A percentile compares a stretch with the other conserved stretches of the same genome.
phyloP scores from a whole-genome alignment of 2,113 vertebrate species.

The Hemichromis elongatus region DNA sequence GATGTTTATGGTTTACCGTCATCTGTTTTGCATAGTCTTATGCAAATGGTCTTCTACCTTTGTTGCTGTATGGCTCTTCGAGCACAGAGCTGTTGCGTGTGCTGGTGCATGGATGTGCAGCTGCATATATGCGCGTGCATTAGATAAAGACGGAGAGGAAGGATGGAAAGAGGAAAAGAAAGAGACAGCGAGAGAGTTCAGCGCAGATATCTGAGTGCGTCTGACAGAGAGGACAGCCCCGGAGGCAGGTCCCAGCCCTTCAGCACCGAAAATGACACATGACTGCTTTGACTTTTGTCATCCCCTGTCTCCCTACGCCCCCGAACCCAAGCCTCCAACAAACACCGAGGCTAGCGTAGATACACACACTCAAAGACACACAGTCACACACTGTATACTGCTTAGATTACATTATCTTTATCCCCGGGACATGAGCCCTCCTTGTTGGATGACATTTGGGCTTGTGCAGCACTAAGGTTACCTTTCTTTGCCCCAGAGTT shows the following conservation, averaged over 20 bases:
- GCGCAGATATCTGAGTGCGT: constrained; percentile 69
- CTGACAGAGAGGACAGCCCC: constrained; percentile 73
- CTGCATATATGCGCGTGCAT: constrained; percentile 23
- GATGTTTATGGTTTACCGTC: background rate
- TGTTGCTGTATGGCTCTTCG: background rate
- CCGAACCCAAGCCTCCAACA: constrained; percentile 66
- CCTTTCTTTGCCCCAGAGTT: constrained; percentile 73
- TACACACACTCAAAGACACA: constrained; percentile 53
- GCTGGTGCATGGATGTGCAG: constrained; percentile 5
- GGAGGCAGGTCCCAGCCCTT: constrained; percentile 70
- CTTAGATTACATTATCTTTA: constrained; percentile 77
- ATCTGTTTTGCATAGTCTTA: background rate
- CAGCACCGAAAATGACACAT: constrained; percentile 76
- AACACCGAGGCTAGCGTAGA: constrained; percentile 51
- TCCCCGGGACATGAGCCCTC: constrained; percentile 67
- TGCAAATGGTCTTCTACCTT: background rate
- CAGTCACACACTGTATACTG: constrained; percentile 72
- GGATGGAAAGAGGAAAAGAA: constrained; percentile 45
- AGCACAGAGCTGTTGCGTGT: background rate
- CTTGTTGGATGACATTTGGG: constrained; percentile 77
- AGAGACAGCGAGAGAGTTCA: constrained; percentile 60
- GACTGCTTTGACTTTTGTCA: constrained; percentile 78
- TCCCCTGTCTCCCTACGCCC: constrained; percentile 60
- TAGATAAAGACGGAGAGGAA: constrained; percentile 41
- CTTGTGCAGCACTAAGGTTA: constrained; percentile 75